phyloP scores from a whole-genome alignment of 2,113 vertebrate species.

The Amblyopsis rosae region DNA sequence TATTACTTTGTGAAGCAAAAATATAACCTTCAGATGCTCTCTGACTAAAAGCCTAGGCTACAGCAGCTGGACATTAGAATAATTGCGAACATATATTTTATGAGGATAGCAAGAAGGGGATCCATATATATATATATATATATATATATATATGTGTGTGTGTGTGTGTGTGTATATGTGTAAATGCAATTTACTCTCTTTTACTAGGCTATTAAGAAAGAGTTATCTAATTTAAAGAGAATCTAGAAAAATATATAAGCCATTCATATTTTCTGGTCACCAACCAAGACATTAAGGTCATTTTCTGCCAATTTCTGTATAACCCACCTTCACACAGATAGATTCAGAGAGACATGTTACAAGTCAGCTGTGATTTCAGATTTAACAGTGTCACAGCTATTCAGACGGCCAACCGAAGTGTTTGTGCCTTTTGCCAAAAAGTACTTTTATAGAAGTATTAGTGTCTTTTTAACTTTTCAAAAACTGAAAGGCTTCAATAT shows the following conservation, averaged over 20 bases:
- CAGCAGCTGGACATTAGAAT: slow-evolving; percentile 66
- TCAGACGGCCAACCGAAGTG: slow-evolving; percentile 77
- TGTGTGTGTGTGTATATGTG: no score
- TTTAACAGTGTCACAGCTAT: slow-evolving; percentile 75
- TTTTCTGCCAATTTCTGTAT: slow-evolving; percentile 58
- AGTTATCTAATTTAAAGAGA: no score
- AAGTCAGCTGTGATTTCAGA: slow-evolving; percentile 78
- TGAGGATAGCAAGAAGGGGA: slow-evolving; percentile 6
- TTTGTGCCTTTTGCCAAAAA: slow-evolving; percentile 78
- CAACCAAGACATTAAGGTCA: background rate
- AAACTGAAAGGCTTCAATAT: slow-evolving; percentile 77
- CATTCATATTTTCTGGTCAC: background rate
- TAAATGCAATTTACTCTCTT: background rate
- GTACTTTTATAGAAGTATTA: slow-evolving; percentile 78
- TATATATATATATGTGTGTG: no score
- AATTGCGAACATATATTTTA: slow-evolving; percentile 55
- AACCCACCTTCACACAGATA: slow-evolving; percentile 58
- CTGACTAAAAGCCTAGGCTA: slow-evolving; percentile 43
- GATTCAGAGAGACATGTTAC: slow-evolving; percentile 63
- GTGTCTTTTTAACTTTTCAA: slow-evolving; percentile 75
- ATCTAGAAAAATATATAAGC: no score
- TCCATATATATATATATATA: no score
- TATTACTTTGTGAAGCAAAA: slow-evolving; percentile 48
- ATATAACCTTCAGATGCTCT: slow-evolving; percentile 54
- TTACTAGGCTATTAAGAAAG: no score